Conservation (phyloP, 1,140 invertebrate species). For the Philopotamus ludificatus region DNA sequence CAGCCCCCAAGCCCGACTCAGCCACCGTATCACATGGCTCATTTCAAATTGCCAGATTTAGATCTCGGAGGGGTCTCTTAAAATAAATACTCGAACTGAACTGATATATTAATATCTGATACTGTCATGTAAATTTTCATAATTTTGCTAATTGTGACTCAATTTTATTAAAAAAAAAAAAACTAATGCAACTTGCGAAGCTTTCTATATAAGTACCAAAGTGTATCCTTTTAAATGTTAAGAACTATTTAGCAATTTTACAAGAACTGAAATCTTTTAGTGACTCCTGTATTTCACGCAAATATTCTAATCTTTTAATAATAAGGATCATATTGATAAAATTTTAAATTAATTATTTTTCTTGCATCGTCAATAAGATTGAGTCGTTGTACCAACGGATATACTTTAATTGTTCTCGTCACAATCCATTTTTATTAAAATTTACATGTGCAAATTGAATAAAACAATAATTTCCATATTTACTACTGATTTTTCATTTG, state of each 20-base stretch:
- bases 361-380: background rate
- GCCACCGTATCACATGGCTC: conserved; percentile 71
- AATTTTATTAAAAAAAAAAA: background rate
- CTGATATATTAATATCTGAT: background rate
- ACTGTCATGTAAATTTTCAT: conserved; percentile 1
- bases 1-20: conserved; percentile 59
- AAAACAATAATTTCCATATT: no score
- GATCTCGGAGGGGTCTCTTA: conserved; percentile 42
- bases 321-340: background rate
- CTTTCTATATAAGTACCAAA: background rate
- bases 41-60: conserved; percentile 66
- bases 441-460: no score
- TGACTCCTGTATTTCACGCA: no score
- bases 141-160: background rate
- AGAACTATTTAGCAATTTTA: background rate
- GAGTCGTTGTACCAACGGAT: background rate
- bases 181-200: background rate
- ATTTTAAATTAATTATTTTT: background rate
- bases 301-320: background rate
- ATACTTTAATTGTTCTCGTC: no score
- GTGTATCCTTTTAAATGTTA: background rate
- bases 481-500: no score
- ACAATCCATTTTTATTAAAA: no score
- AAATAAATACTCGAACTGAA: background rate
- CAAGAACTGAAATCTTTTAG: background rate